Conservation (phyloP, 1,140 invertebrate genomes). For the Drosophila watanabei region DNA sequence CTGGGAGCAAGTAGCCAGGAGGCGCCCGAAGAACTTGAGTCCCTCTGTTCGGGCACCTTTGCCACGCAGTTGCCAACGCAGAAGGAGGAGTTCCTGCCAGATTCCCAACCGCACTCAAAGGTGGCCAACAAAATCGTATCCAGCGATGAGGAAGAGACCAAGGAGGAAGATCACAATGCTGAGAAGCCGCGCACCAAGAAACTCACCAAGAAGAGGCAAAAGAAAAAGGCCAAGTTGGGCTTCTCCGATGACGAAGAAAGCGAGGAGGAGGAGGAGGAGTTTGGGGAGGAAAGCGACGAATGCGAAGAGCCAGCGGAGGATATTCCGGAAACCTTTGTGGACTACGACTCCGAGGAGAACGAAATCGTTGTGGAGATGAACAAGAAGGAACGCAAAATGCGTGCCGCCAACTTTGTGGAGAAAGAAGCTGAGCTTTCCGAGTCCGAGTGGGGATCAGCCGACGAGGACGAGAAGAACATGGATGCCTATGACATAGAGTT, state of each 20-base stretch:
- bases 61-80: constrained; percentile 45
- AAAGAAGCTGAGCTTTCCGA: constrained; percentile 94
- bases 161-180: neutral
- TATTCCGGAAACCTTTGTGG: constrained; percentile 86
- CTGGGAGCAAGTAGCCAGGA: constrained; percentile 26
- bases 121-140: constrained; percentile 71
- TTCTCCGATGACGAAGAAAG: constrained; percentile 82
- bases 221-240: constrained; percentile 77
- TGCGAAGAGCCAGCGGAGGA: constrained; percentile 80
- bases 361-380: constrained; percentile 86
- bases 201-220: constrained; percentile 66
- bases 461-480: constrained; percentile 91
- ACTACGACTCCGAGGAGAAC: constrained; percentile 91
- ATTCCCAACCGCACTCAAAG: constrained; percentile 17
- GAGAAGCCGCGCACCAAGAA: constrained; percentile 65
- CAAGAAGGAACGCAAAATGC: constrained; percentile 86
- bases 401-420: constrained; percentile 90
- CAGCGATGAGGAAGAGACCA: constrained; percentile 86
- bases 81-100: neutral
- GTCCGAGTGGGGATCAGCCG: constrained; percentile 90
- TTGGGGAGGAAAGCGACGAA: constrained; percentile 66
- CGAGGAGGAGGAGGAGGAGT: constrained; percentile 48
- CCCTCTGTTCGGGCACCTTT: constrained; percentile 64
- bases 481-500: constrained; percentile 90
- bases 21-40: constrained; percentile 58